A percentile compares a stretch with the other conserved stretches of the same genome.
Evolutionary conservation across 2,113 vertebrate species (phyloP).

Genomic region (Hippocampus abdominalis): DNA sequence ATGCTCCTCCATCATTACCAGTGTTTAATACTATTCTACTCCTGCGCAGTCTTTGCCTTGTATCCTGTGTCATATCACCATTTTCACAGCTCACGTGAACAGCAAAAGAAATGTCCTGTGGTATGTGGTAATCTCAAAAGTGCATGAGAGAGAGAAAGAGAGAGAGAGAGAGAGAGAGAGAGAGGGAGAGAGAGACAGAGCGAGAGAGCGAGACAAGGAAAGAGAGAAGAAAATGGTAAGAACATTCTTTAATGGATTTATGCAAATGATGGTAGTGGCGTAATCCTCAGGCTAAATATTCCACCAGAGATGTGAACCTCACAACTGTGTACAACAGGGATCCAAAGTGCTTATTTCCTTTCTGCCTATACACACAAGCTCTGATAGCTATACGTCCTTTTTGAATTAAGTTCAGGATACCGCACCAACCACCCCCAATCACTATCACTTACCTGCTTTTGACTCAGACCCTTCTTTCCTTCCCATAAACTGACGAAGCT

Average conservation of each 20-base stretch:
- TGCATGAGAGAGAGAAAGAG: constrained; percentile 46
- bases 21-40: constrained; percentile 1
- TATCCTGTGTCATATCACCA: constrained; percentile 45
- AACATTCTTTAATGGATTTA: constrained; percentile 63
- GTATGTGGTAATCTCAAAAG: constrained; percentile 59
- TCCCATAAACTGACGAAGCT: constrained; percentile 25
- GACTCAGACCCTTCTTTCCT: constrained; percentile 19
- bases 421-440: background rate
- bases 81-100: constrained; percentile 54
- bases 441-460: constrained; percentile 26
- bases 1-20: background rate
- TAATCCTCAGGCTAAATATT: constrained; percentile 64
- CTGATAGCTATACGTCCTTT: constrained; percentile 26
- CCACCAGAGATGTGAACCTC: constrained; percentile 48
- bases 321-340: constrained; percentile 51
- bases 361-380: constrained; percentile 34
- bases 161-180: constrained; percentile 25
- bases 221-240: constrained; percentile 24
- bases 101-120: constrained; percentile 52
- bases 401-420: constrained; percentile 40
- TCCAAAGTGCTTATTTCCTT: constrained; percentile 24
- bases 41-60: constrained; percentile 3
- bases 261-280: constrained; percentile 58
- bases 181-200: constrained; percentile 29
- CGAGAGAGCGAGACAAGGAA: constrained; percentile 25